phyloP scores from a whole-genome alignment of 1,140 invertebrate genomes.

The Caenorhabditis latens region DNA sequence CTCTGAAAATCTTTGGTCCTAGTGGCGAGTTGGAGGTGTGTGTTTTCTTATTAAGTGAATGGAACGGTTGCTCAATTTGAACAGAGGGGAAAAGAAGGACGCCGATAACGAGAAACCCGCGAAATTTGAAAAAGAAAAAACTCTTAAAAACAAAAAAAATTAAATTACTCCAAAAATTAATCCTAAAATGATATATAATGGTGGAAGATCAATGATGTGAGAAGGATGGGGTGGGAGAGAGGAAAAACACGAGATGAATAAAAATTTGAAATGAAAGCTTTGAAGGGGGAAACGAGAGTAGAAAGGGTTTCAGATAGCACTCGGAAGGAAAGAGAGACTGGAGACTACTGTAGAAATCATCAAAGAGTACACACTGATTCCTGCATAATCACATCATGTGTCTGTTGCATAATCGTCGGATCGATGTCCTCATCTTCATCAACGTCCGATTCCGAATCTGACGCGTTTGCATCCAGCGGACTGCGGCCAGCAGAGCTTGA shows the following conservation, averaged over 20 bases:
- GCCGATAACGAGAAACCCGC: constrained; percentile 20
- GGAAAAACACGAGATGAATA: constrained; percentile 23
- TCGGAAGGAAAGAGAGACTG: neutral
- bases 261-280: constrained; percentile 44
- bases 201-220: constrained; percentile 12
- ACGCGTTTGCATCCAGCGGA: constrained; percentile 12
- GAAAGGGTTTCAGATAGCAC: neutral
- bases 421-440: constrained; percentile 31
- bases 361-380: constrained; percentile 28
- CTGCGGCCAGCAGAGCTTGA: constrained; percentile 6
- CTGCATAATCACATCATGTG: neutral
- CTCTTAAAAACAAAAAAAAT: neutral
- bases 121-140: constrained; percentile 1
- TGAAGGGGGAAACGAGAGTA: neutral
- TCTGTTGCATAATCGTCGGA: constrained; percentile 41
- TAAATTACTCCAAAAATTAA: constrained; percentile 13
- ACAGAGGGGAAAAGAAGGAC: neutral
- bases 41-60: neutral
- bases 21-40: constrained; percentile 5
- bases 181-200: constrained; percentile 49
- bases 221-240: neutral
- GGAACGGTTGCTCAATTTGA: neutral
- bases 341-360: neutral
- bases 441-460: constrained; percentile 25
- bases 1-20: constrained; percentile 41